Base-by-base conservation (phyloP, 2,113 vertebrate species). In the Otocyon megalotis region DNA sequence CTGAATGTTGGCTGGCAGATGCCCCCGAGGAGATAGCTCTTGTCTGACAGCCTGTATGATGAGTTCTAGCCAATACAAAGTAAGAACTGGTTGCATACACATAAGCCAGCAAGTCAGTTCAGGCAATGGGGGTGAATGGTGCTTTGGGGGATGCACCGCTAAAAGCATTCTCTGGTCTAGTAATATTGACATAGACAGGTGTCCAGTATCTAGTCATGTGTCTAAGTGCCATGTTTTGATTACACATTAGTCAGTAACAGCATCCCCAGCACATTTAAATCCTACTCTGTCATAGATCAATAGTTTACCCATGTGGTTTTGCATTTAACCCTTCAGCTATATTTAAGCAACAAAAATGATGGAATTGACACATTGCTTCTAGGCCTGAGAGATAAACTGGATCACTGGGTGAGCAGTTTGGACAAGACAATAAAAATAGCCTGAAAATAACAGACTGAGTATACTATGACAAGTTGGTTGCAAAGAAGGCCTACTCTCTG, bases 401-500 rank as follows among this genome's bases (percentile, higher is more conserved):
- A 77, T 71, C 24, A 67, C 9, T 32, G 32, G 6, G 32, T 0
- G 20, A n/a, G 16, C 53, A 22, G 3, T 28, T 12, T 60, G 28
- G 86, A 85, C 56, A 48, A 67, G 48, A 79, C 20, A 35, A 9
- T 43, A 43, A 5, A 90, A 15, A 53, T 13, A 16, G 43, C 50
- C 28, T 32, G 30, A 50, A 84, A 77, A 62, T 1, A 50, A 26
- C 22, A 90, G 37, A 20, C 0, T 2, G n/a, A 32, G 7, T 1
- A 7, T 0, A n/a, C 8, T 8, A 0, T 19, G 50, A 16, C 26
- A n/a, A 58, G 67, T 24, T 48, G 53, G 28, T 20, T 13, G 8
- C 77, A 63, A 8, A 0, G 19, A 74, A 84, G 50, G 0, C n/a
- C 53, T 76, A 84, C 58, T 35, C 53, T 65, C 7, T 17, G 43